Percentiles rank a stretch among this genome's conserved stretches.
Evolutionary conservation across 2,113 vertebrate species (phyloP).

Genomic region (Caranx melampygus): DNA sequence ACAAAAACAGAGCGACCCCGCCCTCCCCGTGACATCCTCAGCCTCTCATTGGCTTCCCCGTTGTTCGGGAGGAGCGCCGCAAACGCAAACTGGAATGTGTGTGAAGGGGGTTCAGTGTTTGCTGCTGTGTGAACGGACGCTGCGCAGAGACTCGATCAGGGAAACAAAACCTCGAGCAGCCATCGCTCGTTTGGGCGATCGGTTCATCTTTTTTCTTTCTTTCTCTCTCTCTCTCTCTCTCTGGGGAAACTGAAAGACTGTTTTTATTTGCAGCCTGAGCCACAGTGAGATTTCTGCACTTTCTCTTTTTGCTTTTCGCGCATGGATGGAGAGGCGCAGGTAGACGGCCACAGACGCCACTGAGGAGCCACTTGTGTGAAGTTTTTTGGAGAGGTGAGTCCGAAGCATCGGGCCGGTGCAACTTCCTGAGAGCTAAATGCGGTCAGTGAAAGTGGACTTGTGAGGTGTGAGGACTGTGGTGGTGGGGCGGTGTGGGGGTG

Average conservation of each 20-base stretch:
- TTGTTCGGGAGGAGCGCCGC: slow-evolving; percentile 64
- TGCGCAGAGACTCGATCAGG: neutral
- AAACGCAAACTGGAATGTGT: slow-evolving; percentile 73
- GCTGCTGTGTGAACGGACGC: slow-evolving; percentile 37
- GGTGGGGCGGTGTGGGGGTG: slow-evolving; percentile 11
- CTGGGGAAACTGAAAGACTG: slow-evolving; percentile 2
- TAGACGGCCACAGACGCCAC: slow-evolving; percentile 59
- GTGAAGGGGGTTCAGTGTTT: slow-evolving; percentile 55
- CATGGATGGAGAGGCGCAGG: slow-evolving; percentile 73
- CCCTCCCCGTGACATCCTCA: slow-evolving; percentile 55
- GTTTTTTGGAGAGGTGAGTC: slow-evolving; percentile 79
- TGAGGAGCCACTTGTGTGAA: slow-evolving; percentile 66
- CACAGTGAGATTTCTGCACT: neutral
- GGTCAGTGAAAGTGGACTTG: too few species aligned
- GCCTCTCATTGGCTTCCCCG: slow-evolving; percentile 74
- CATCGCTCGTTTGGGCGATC: neutral
- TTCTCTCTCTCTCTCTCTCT: too few species aligned
- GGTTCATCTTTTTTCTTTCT: neutral
- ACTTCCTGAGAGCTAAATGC: neutral
- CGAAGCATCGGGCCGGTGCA: neutral
- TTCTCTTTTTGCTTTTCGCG: slow-evolving; percentile 22
- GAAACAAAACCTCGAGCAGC: neutral
- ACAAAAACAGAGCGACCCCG: slow-evolving; percentile 33
- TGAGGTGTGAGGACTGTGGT: neutral
- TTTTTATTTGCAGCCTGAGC: neutral